phyloP scores from a whole-genome alignment of 1,140 invertebrate genomes.

The silkworm (Bombyx mori) region ASM3026992v2 NC_085131.1:1644501-1645000 shows the following conservation, averaged over 20 bases:
- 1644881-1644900: conserved; percentile 41
- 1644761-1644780: conserved; percentile 27
- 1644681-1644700: no score
- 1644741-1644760: conserved; percentile 1
- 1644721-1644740: background rate
- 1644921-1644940: conserved; percentile 52
- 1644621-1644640: no score
- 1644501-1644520: conserved; percentile 59
- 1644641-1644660: no score
- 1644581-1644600: conserved; percentile 1
- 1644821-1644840: conserved; percentile 57
- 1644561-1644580: conserved; percentile 2
- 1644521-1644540: conserved; percentile 6
- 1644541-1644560: conserved; percentile 20
- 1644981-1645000: conserved; percentile 21
- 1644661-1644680: no score
- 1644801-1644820: conserved; percentile 9
- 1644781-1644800: background rate
- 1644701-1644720: background rate
- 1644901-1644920: conserved; percentile 26
- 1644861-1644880: conserved; percentile 37
- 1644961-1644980: conserved; percentile 60
- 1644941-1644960: conserved; percentile 62
- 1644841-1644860: conserved; percentile 25
- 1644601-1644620: background rate